Conservation (phyloP, 2,113 vertebrate genomes). For the Empidonax alnorum region DNA sequence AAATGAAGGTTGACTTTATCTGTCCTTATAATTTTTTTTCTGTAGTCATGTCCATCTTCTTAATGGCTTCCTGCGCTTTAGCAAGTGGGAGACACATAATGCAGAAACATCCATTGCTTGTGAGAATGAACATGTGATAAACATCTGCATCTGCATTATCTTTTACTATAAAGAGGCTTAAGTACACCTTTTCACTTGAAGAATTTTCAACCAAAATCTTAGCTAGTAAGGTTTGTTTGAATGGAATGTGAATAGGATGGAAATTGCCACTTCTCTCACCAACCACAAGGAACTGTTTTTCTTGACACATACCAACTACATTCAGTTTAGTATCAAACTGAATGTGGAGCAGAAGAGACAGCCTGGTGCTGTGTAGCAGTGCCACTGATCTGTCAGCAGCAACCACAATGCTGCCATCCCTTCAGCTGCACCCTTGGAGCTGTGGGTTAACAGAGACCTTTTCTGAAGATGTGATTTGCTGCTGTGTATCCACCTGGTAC, state of each 20-base stretch:
- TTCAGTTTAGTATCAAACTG: slow-evolving; percentile 90
- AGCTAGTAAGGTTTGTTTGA: slow-evolving; percentile 88
- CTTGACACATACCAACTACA: slow-evolving; percentile 84
- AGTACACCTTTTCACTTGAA: slow-evolving; percentile 77
- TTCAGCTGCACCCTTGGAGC: slow-evolving; percentile 76
- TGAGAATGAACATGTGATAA: slow-evolving; percentile 86
- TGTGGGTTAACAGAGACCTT: slow-evolving; percentile 78
- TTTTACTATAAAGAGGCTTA: slow-evolving; percentile 82
- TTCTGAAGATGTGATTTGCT: slow-evolving; percentile 83
- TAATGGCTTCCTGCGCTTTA: slow-evolving; percentile 84
- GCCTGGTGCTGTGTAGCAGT: slow-evolving; percentile 85
- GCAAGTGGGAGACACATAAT: slow-evolving; percentile 85
- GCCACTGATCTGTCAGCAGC: slow-evolving; percentile 85
- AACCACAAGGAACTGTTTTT: slow-evolving; percentile 87
- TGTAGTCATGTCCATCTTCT: slow-evolving; percentile 78
- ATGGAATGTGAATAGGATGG: slow-evolving; percentile 88
- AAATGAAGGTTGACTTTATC: slow-evolving; percentile 85
- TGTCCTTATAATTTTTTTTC: slow-evolving; percentile 82
- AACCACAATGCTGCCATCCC: slow-evolving; percentile 82
- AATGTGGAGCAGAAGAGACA: slow-evolving; percentile 82
- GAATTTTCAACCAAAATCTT: slow-evolving; percentile 80
- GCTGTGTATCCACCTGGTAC: slow-evolving; percentile 89
- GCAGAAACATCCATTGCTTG: slow-evolving; percentile 85
- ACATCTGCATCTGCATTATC: slow-evolving; percentile 75
- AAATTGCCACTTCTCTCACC: slow-evolving; percentile 93